Evolutionary conservation across 2,797 vertebrate genomes (phyloP).

Genomic region (Moxostoma hubbsi): DNA sequence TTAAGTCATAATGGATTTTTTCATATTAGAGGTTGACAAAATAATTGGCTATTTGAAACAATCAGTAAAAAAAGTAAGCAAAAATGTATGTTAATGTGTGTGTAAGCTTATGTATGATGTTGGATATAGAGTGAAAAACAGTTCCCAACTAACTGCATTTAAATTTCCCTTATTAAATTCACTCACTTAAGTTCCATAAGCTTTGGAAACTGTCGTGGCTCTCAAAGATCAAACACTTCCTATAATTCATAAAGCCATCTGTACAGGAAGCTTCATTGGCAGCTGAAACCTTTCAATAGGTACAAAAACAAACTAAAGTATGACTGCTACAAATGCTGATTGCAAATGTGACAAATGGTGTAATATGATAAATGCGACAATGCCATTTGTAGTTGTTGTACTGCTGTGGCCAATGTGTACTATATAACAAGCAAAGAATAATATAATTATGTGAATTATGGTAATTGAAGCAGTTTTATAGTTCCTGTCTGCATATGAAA

Average conservation of each 20-base stretch:
- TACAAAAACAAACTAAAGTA: conserved; percentile 32
- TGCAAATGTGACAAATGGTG: conserved; percentile 23
- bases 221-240: conserved; percentile 62
- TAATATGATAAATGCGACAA: conserved; percentile 21
- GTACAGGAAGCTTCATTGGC: conserved; percentile 38
- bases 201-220: conserved; percentile 64
- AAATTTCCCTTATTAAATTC: conserved; percentile 73
- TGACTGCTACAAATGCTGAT: not conserved
- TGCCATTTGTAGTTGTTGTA: conserved; percentile 30
- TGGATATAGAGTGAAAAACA: conserved; percentile 11
- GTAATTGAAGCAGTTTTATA: not conserved
- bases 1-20: no score
- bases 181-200: conserved; percentile 69
- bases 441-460: conserved; percentile 1
- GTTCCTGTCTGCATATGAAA: conserved; percentile 8
- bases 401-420: not conserved
- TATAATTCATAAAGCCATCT: conserved; percentile 55
- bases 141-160: conserved; percentile 62
- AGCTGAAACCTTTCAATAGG: conserved; percentile 43
- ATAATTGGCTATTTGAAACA: no score
- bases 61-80: no score
- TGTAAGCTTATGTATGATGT: conserved; percentile 5
- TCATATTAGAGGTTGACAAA: no score
- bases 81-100: not conserved
- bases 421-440: not conserved